Conservation (phyloP, 2,113 vertebrate species). For the Nycticryphes semicollaris region DNA sequence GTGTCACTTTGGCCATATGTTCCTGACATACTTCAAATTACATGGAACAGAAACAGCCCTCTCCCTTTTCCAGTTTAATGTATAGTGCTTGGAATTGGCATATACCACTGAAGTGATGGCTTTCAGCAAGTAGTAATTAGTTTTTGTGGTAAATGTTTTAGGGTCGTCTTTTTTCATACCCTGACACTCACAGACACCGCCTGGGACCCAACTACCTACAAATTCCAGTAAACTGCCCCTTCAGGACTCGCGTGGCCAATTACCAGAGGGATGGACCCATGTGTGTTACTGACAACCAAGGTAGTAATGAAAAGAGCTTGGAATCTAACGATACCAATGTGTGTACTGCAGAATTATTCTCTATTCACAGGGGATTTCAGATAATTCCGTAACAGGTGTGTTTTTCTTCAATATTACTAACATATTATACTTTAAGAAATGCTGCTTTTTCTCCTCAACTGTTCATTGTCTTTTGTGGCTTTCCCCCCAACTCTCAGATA, state of each 20-base stretch:
- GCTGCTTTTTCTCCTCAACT: neutral
- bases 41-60: neutral
- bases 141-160: slow-evolving; percentile 16
- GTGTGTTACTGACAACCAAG: slow-evolving; percentile 92
- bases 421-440: neutral
- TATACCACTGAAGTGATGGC: neutral
- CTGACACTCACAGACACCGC: slow-evolving; percentile 94
- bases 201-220: slow-evolving; percentile 95
- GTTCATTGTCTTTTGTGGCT: neutral
- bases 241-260: slow-evolving; percentile 84
- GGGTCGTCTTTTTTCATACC: slow-evolving; percentile 94
- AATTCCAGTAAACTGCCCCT: slow-evolving; percentile 95
- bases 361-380: neutral
- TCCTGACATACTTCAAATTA: neutral
- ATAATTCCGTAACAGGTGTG: neutral
- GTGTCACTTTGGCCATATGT: neutral
- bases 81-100: neutral
- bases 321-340: rapidly evolving
- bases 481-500: neutral
- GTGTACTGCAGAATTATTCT: neutral
- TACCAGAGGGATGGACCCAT: slow-evolving; percentile 96
- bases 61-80: neutral
- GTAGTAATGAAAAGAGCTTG: slow-evolving; percentile 48
- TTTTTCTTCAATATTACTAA: neutral
- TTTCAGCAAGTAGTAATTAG: neutral